Evolutionary conservation across 2,888 invertebrate genomes (phyloP), one percentile per base, ranked within the genome.

Genomic region (Axea sp.): DNA sequence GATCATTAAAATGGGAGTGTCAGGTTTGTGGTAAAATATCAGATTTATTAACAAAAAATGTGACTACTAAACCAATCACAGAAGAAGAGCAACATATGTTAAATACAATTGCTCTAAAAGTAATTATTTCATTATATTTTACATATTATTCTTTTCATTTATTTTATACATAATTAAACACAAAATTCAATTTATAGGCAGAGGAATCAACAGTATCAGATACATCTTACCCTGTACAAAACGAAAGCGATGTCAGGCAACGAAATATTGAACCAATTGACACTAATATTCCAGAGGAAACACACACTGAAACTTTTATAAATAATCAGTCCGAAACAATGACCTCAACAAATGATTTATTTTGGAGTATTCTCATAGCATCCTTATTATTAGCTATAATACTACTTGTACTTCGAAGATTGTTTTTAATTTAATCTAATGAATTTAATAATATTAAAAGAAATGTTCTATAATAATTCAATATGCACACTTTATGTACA

Each of bases 1-100:
- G 91, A 81, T 93, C 93, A 0, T 85, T 88, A 55, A 89, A 88
- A 53, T 93, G 92, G 91, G 90, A 90, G 78, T 94, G 93, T 81
- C 86, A 89, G 0, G 86, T 86, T 6, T 94, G 93, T 87, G 93
- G 93, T 0, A 89, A 88, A 77, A 89, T 92, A 47, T 84, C 88
- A 1, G 86, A 89, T 51, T 88, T 91, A 57, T 84, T 93, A 37
- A 86, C 88, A 1, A 85, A 86, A 53, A 85, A 86, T 35, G 83
- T 84, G 24, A 81, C 83, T 2, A 82, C 86, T 15, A 84, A 83
- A 74, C 88, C 88, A 5, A 85, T 90, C 11, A 90, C 90, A 0
- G 86, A 89, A 76, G 90, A 91, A 76, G 91, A 91, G 76, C 88
- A 88, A 17, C 88, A 88, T 30, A 85, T 91, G 81, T 84, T 91